Base-by-base conservation (phyloP, 2,113 vertebrate genomes). In the Haemorhous mexicanus region DNA sequence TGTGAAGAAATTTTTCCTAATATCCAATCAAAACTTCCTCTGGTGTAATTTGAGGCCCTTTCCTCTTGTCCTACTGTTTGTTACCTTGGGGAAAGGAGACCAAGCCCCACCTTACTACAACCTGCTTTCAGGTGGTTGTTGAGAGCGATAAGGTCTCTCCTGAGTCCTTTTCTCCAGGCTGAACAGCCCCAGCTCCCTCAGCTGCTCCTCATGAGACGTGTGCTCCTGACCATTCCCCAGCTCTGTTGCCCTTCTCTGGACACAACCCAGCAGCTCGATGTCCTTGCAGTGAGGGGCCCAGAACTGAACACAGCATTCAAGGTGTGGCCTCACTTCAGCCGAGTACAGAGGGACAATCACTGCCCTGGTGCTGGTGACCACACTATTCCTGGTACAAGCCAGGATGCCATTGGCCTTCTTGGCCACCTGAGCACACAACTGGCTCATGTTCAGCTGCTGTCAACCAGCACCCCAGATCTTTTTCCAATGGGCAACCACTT, bases 251-350 rank as follows among this genome's bases (percentile, higher is more conserved):
- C 24, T 68, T n/a, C 39, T 41, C 43, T 59, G 46, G 46, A 39
- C 20, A 16, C 0, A 0, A 24, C 55, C 32, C 59, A 81, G 27
- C 12, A 30, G n/a, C 41, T 17, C 2, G 0, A 5, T 39, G 41
- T 28, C 7, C 87, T 39, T 67, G 33, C 4, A 53, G 16, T 14
- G 44, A 82, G 37, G 16, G n/a, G 2, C 14, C 20, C 53, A 68
- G 10, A 53, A 61, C 16, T 26, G n/a, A 46, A 3, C 28, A 30
- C n/a, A 47, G 46, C 1, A 18, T 5, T 61, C 3, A 0, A 53
- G 18, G 13, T 39, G 27, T 0, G 1, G 23, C 37, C 33, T 52
- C 53, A n/a, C 28, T 39, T 4, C 3, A 0, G 3, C 16, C 0
- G 0, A 30, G 13, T 21, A 24, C 68, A 67, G 44, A 8, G 4